Evolutionary conservation across 1,140 invertebrate genomes (phyloP), one percentile per base, ranked within the genome.

Genomic region (Lepidostoma basale): DNA sequence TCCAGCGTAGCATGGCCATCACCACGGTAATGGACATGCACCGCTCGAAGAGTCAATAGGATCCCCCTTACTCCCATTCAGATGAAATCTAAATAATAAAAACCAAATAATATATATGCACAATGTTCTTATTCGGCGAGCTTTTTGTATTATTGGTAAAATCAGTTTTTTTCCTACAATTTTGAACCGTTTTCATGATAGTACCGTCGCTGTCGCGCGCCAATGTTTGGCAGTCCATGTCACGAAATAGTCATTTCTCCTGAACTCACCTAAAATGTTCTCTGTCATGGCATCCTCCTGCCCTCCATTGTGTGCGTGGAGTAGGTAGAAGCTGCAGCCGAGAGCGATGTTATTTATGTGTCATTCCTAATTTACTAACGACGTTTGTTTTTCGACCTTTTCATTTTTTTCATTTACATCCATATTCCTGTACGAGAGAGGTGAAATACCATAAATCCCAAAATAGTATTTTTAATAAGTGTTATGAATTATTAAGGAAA

Each of bases 351-450:
- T 62, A 33, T 68, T 68, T 58, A 68, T 68, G 45, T 62, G 44
- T 23, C 45, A 44, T 67, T 58, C 39, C 33, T 67, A 67, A 67
- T 67, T 68, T 68, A 68, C 49, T 54, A 56, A 68, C 67, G 52
- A 68, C 62, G 44, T 68, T 67, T 67, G 58, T 49, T 30, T 28
- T 63, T 63, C 6, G 28, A 45, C 42, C 42, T 47, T 47, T 59
- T n/a, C 39, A 18, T 1, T 58, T 40, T 26, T 59, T 23, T 39
- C 12, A 3, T 54, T n/a, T 26, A 10, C 23, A 28, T n/a, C n/a
- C n/a, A n/a, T n/a, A n/a, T n/a, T n/a, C n/a, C n/a, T n/a, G n/a
- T n/a, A n/a, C n/a, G n/a, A n/a, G n/a, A n/a, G n/a, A n/a, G n/a
- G n/a, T n/a, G n/a, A n/a, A n/a, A n/a, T n/a, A n/a, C n/a, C n/a